Conservation (phyloP, 2,113 vertebrate species). For the Corythaixoides concolor region DNA sequence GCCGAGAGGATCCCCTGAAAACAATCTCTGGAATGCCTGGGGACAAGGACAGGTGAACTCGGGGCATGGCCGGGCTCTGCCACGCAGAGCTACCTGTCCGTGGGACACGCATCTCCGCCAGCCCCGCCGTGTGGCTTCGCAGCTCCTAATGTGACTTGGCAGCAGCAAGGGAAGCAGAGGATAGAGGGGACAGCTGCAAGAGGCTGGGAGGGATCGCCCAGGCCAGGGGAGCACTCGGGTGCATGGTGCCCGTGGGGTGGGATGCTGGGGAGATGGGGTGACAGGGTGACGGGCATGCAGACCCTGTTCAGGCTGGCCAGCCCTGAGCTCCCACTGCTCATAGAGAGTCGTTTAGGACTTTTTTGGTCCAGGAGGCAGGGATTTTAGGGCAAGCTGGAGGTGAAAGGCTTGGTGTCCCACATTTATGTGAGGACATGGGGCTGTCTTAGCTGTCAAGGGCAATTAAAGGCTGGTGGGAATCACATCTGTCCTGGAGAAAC, state of each 20-base stretch:
- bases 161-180: background rate
- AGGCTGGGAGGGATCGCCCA: background rate
- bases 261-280: background rate
- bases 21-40: background rate
- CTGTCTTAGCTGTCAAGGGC: background rate
- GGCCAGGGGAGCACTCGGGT: accelerated
- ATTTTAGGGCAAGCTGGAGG: background rate
- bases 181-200: background rate
- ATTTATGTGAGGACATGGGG: background rate
- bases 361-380: background rate
- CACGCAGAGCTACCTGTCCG: background rate
- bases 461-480: background rate
- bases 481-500: background rate
- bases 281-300: background rate
- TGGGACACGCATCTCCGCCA: accelerated
- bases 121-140: accelerated
- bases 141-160: background rate
- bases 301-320: background rate
- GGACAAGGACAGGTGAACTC: background rate
- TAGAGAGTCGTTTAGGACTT: accelerated
- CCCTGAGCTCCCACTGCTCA: background rate
- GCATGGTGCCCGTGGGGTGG: accelerated
- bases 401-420: background rate
- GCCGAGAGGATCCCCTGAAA: background rate
- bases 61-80: background rate